Conservation (phyloP, 92 coral and sea anemone species). For the Epizoanthus scotinus region DNA sequence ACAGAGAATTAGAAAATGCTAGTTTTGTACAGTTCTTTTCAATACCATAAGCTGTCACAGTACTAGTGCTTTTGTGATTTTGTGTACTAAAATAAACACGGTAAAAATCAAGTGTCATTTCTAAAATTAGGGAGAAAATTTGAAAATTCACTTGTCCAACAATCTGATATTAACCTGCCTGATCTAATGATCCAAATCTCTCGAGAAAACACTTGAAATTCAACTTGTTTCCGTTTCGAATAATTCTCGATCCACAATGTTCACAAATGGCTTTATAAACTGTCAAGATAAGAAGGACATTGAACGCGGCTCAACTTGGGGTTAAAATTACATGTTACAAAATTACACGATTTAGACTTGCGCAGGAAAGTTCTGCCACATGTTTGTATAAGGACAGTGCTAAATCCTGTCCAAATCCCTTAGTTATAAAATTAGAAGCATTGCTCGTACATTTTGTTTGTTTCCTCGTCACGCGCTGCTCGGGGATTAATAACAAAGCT, state of each 20-base stretch:
- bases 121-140: slow-evolving; percentile 10
- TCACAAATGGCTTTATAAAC: too few species aligned
- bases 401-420: too few species aligned
- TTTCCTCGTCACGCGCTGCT: too few species aligned
- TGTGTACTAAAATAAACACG: slow-evolving; percentile 1
- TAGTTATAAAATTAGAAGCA: too few species aligned
- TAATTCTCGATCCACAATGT: neutral
- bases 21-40: neutral
- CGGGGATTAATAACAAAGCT: too few species aligned
- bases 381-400: too few species aligned
- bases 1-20: neutral
- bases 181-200: slow-evolving; percentile 2
- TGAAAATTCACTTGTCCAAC: slow-evolving; percentile 1
- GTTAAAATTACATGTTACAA: too few species aligned
- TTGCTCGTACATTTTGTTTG: too few species aligned
- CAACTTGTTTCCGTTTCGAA: neutral
- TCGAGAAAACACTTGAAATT: slow-evolving; percentile 13
- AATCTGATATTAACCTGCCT: slow-evolving; percentile 18
- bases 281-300: too few species aligned
- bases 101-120: neutral
- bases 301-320: too few species aligned
- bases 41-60: slow-evolving; percentile 5
- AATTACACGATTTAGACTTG: too few species aligned
- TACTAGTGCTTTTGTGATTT: neutral
- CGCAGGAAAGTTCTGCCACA: too few species aligned